Percentiles rank a stretch among this genome's conserved stretches.
These are phyloP conservation scores for Chelidonichthys spinosus DNA, from an alignment of 2,797 vertebrate species.

Conservation along the genomic window DNA sequence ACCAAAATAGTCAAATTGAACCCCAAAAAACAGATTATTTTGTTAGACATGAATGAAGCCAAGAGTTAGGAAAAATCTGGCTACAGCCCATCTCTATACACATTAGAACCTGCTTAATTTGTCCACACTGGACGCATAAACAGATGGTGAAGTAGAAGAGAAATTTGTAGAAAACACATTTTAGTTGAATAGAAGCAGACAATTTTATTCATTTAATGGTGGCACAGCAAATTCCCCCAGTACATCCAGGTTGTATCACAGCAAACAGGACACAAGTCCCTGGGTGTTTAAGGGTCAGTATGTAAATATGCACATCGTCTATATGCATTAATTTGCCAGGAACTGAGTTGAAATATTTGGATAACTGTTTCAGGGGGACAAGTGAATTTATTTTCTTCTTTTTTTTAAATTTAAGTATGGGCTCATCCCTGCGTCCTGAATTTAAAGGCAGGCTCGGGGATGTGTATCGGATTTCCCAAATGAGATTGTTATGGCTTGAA, in stretches of 20 bases:
- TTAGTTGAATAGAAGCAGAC: slow-evolving; percentile 68
- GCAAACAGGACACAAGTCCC: slow-evolving; percentile 66
- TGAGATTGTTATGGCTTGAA: slow-evolving; percentile 50
- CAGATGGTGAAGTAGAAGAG: background rate
- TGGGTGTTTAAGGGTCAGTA: slow-evolving; percentile 36
- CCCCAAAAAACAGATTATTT: too few species aligned
- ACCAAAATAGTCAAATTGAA: background rate
- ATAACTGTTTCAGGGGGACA: slow-evolving; percentile 22
- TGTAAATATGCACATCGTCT: slow-evolving; percentile 51
- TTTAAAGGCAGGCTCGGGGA: slow-evolving; percentile 30
- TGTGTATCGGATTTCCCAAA: slow-evolving; percentile 37
- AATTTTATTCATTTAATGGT: slow-evolving; percentile 78
- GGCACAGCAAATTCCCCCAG: slow-evolving; percentile 68
- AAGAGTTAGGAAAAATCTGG: too few species aligned
- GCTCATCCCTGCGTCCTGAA: slow-evolving; percentile 35
- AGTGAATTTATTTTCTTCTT: slow-evolving; percentile 38
- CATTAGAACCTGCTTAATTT: background rate
- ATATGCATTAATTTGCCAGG: slow-evolving; percentile 38
- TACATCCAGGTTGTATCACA: slow-evolving; percentile 67
- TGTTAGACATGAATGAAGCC: background rate
- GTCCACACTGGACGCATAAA: background rate
- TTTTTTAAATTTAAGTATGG: slow-evolving; percentile 26
- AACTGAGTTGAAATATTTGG: slow-evolving; percentile 31
- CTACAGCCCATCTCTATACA: too few species aligned
- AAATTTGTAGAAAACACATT: slow-evolving; percentile 14